A percentile compares a stretch with the other conserved stretches of the same genome.
These are phyloP conservation scores for Patiria pectinifera DNA, from an alignment of 53 echinoderm and acorn worm genomes.

Conservation along the genomic window DNA sequence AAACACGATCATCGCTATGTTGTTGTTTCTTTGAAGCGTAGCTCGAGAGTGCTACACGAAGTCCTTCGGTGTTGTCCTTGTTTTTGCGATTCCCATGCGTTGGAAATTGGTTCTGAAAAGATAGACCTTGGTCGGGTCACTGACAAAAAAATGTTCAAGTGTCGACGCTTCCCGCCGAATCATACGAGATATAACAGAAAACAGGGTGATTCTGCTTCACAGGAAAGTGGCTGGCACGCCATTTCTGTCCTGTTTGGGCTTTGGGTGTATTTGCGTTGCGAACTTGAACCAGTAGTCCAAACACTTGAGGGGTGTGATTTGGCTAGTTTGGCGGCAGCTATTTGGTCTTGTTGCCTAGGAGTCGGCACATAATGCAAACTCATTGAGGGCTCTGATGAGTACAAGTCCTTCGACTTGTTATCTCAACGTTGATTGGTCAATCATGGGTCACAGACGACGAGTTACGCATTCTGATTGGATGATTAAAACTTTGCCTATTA, in stretches of 20 bases:
- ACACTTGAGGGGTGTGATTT: conserved; percentile 35
- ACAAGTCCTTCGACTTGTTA: not conserved
- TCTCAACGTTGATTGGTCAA: conserved; percentile 4
- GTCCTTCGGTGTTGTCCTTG: conserved; percentile 12
- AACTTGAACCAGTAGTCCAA: conserved; percentile 41
- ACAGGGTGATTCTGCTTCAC: not conserved
- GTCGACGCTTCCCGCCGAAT: conserved; percentile 12
- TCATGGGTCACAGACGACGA: not conserved
- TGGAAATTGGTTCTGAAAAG: not conserved
- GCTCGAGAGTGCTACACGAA: conserved; percentile 11
- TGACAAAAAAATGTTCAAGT: not conserved
- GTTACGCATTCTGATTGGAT: too few relatives aligned
- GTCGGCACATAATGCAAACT: conserved; percentile 21
- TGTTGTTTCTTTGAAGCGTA: conserved; percentile 13
- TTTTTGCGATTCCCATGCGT: conserved; percentile 4
- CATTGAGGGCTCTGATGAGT: not conserved
- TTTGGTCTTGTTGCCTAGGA: conserved; percentile 27
- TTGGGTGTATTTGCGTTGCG: conserved; percentile 4
- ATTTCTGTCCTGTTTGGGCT: not conserved
- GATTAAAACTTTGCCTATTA: not conserved
- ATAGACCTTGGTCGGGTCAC: conserved; percentile 16
- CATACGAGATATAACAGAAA: not conserved
- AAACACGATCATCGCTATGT: not conserved
- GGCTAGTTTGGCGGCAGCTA: not conserved
- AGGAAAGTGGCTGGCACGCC: not conserved